These are phyloP conservation scores for Smittia sp. DNA, from an alignment of 2,888 invertebrate genomes.

Conservation along the genomic window DNA sequence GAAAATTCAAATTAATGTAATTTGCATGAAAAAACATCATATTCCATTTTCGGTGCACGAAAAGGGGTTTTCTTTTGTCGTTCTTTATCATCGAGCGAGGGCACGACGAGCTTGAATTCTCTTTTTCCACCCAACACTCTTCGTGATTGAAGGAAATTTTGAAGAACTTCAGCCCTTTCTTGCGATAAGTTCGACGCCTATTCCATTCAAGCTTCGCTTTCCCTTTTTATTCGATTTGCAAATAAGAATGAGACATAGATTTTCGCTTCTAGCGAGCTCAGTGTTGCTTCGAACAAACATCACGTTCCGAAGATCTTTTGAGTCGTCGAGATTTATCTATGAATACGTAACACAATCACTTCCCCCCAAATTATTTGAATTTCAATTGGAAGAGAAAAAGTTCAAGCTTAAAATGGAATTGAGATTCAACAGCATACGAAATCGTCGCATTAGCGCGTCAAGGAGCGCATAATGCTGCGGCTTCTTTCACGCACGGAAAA, in stretches of 20 bases:
- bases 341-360: background rate
- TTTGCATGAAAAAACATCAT: slow-evolving; percentile 35
- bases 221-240: slow-evolving; percentile 3
- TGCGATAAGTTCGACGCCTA: background rate
- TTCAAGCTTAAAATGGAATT: background rate
- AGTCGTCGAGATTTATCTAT: background rate
- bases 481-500: too few relatives aligned
- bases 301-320: background rate
- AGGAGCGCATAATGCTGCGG: background rate
- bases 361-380: background rate
- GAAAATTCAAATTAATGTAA: slow-evolving; percentile 38
- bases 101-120: background rate
- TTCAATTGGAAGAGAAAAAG: background rate
- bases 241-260: background rate
- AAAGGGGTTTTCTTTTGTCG: slow-evolving; percentile 28
- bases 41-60: background rate
- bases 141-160: slow-evolving; percentile 15
- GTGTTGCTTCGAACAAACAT: background rate
- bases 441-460: background rate
- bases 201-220: slow-evolving; percentile 5
- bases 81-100: background rate
- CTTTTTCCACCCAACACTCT: background rate
- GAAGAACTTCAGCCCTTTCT: slow-evolving; percentile 11
- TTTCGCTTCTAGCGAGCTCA: background rate
- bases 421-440: background rate